phyloP scores from a whole-genome alignment of 2,113 vertebrate species.

The Phylloscopus whistleri region DNA sequence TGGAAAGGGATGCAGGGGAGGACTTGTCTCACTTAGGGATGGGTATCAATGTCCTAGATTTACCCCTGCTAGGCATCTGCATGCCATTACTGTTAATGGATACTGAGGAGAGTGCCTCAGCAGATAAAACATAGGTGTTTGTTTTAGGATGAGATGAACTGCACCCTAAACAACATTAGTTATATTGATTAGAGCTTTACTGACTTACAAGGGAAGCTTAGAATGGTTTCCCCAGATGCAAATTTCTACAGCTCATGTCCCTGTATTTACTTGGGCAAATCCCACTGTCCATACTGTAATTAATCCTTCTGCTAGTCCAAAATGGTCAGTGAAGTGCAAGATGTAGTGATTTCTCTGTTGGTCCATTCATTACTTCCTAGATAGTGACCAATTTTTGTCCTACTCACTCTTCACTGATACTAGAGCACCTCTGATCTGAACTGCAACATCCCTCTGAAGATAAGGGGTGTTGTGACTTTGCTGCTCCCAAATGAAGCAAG shows the following conservation, averaged over 20 bases:
- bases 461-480: not conserved
- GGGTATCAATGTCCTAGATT: not conserved
- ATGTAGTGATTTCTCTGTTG: not conserved
- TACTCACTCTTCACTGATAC: not conserved
- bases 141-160: constrained; percentile 46
- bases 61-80: not conserved
- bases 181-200: constrained; percentile 55
- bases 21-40: not conserved
- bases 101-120: not conserved
- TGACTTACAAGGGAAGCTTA: constrained; percentile 15
- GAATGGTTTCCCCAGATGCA: not conserved
- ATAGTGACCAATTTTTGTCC: not conserved
- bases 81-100: constrained; percentile 29
- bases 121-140: constrained; percentile 40
- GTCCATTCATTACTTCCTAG: not conserved
- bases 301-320: not conserved
- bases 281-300: not conserved
- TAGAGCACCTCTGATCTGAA: not conserved
- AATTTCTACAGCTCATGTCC: not conserved
- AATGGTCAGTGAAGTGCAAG: not conserved
- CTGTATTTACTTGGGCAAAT: constrained; percentile 41
- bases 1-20: not conserved
- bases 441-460: not conserved
- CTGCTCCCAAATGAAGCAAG: not conserved
- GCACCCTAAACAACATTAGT: constrained; percentile 48